Percentiles rank a stretch among this genome's conserved stretches.
Evolutionary conservation across 1,140 invertebrate genomes (phyloP).

Genomic region (Megathymus violae): DNA sequence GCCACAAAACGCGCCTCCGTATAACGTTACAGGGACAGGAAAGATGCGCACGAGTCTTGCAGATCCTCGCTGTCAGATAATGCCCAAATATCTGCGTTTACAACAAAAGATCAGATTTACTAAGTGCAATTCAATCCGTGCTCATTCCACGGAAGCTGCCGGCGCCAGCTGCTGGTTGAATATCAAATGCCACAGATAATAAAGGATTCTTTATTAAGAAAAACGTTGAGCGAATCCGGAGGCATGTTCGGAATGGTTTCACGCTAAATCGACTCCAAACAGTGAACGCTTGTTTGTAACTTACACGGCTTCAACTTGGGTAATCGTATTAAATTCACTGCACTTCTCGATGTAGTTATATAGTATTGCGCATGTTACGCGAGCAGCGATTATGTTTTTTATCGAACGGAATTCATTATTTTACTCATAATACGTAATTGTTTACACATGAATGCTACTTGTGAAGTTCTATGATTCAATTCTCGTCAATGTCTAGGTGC

Average conservation of each 20-base stretch:
- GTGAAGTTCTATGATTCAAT: neutral
- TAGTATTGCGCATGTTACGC: constrained; percentile 42
- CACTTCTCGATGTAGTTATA: constrained; percentile 35
- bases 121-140: constrained; percentile 60
- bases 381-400: constrained; percentile 26
- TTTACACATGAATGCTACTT: neutral
- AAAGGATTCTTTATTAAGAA: constrained; percentile 76
- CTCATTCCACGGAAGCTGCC: constrained; percentile 70
- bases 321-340: constrained; percentile 53
- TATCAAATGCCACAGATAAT: constrained; percentile 71
- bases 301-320: constrained; percentile 54
- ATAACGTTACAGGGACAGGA: constrained; percentile 64
- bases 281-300: constrained; percentile 63
- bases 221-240: constrained; percentile 67
- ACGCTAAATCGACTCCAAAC: constrained; percentile 75
- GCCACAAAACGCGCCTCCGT: constrained; percentile 63
- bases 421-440: constrained; percentile 14
- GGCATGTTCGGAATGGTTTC: constrained; percentile 67
- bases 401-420: constrained; percentile 32
- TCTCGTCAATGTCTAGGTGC: neutral
- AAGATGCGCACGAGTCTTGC: constrained; percentile 71
- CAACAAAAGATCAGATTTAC: constrained; percentile 78
- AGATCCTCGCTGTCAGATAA: constrained; percentile 64
- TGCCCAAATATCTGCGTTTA: constrained; percentile 67
- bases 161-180: constrained; percentile 70